phyloP scores from a whole-genome alignment of 2,888 invertebrate species.

The Lepidonotus clava region DNA sequence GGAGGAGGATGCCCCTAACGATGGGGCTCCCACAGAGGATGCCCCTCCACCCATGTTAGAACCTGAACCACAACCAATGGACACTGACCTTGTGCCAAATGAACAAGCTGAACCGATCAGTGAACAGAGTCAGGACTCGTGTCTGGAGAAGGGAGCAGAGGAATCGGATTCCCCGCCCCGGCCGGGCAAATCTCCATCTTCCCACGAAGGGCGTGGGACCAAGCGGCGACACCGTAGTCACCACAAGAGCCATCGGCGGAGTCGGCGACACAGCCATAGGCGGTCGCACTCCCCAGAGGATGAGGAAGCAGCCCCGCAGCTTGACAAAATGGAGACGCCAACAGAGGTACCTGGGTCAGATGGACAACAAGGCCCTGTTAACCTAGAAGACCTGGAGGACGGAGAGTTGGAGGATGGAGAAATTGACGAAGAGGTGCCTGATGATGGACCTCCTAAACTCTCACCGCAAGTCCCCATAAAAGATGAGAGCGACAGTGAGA shows the following conservation, averaged over 20 bases:
- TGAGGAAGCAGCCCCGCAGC: neutral
- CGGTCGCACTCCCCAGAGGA: neutral
- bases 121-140: no score
- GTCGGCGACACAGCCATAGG: neutral
- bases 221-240: neutral
- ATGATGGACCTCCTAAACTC: conserved; percentile 5
- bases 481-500: neutral
- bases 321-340: neutral
- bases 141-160: no score
- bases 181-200: neutral
- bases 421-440: conserved; percentile 59
- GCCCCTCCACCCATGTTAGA: neutral
- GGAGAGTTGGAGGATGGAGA: conserved; percentile 65
- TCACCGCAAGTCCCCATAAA: conserved; percentile 10
- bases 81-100: neutral
- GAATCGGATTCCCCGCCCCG: no score
- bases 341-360: neutral
- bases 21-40: neutral
- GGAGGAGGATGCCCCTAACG: neutral
- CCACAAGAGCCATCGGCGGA: neutral
- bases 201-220: no score
- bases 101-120: no score
- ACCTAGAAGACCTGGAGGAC: conserved; percentile 56
- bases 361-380: neutral
- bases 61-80: neutral